Percentiles rank a stretch among this genome's conserved stretches.
Conservation (phyloP, 1,140 invertebrate species). For the Cherax quadricarinatus region DNA sequence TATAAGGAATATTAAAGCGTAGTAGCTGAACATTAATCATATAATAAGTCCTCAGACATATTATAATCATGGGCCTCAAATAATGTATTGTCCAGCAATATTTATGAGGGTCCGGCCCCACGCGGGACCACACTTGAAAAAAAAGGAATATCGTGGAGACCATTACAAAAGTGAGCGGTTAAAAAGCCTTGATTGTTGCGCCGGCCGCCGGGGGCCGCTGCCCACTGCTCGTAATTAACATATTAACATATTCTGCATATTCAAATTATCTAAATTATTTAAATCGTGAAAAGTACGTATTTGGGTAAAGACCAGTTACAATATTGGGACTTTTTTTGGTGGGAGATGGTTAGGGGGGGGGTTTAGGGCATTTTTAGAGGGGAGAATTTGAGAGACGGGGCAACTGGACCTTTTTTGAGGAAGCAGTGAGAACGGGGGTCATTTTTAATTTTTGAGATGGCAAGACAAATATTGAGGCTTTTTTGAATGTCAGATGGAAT, state of each 20-base stretch:
- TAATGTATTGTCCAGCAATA: not conserved
- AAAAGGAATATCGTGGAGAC: not conserved
- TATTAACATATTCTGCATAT: conserved; percentile 19
- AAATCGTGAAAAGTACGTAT: conserved; percentile 12
- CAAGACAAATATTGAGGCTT: too few relatives aligned
- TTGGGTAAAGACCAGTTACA: not conserved
- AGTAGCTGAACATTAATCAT: not conserved
- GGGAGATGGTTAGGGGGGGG: not conserved
- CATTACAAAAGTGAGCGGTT: not conserved
- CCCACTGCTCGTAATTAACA: not conserved
- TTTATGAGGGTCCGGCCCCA: not conserved
- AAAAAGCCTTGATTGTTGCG: conserved; percentile 18
- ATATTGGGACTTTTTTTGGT: not conserved
- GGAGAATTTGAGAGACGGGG: not conserved
- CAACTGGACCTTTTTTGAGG: not conserved
- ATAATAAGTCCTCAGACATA: not conserved
- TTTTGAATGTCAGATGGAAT: too few relatives aligned
- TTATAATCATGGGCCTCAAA: not conserved
- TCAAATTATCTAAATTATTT: conserved; percentile 20
- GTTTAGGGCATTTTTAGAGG: not conserved
- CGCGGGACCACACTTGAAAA: not conserved
- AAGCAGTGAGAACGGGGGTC: not conserved
- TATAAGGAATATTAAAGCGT: too few relatives aligned
- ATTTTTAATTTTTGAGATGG: too few relatives aligned
- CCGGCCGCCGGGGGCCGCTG: not conserved